These are phyloP conservation scores for Euplagia quadripunctaria DNA, from an alignment of 2,888 invertebrate genomes.

Conservation along the genomic window DNA sequence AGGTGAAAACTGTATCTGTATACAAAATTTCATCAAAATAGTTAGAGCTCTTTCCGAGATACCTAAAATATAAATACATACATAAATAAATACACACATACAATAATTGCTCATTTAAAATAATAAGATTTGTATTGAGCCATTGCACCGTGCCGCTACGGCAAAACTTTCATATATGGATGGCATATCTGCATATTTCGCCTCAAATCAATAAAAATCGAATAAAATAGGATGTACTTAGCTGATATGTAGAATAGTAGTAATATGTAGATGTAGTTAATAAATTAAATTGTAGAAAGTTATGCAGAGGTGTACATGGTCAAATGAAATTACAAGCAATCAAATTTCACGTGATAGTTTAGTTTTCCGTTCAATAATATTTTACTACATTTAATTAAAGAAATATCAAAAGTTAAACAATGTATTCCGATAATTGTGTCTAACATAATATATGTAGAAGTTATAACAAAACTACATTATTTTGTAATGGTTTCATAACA, in stretches of 20 bases:
- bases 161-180: neutral
- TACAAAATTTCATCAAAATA: too few relatives aligned
- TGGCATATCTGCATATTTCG: neutral
- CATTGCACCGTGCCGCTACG: neutral
- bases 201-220: neutral
- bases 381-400: neutral
- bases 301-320: neutral
- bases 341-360: neutral
- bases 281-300: neutral
- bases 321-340: neutral
- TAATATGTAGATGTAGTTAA: neutral
- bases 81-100: too few relatives aligned
- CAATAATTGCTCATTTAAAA: too few relatives aligned
- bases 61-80: too few relatives aligned
- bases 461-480: constrained; percentile 11
- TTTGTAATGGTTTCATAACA: constrained; percentile 18
- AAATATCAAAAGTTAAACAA: constrained; percentile 17
- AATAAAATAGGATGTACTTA: neutral
- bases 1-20: neutral
- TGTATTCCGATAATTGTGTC: constrained; percentile 14
- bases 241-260: neutral
- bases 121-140: neutral
- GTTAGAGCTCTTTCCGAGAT: too few relatives aligned
- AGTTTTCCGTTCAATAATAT: neutral
- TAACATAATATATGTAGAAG: constrained; percentile 4